Percentiles rank a stretch among this genome's conserved stretches.
Evolutionary conservation across 2,797 vertebrate genomes (phyloP).

Genomic region (Poecilia wingei): DNA sequence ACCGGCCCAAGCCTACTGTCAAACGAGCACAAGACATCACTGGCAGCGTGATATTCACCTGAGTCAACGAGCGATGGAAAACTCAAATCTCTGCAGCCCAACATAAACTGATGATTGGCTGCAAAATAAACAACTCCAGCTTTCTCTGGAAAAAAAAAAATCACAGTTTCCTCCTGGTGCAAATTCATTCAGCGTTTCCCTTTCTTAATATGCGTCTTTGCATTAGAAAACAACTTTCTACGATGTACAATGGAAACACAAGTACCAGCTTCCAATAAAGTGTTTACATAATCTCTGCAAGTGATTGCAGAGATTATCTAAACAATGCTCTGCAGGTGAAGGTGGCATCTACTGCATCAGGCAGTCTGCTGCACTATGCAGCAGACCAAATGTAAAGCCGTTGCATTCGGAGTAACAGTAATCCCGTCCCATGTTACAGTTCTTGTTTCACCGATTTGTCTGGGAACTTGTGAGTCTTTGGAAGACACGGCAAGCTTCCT

Average conservation of each 20-base stretch:
- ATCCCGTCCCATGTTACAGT: not conserved
- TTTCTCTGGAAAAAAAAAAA: not conserved
- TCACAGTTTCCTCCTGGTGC: constrained; percentile 24
- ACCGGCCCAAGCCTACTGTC: not conserved
- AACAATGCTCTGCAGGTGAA: not conserved
- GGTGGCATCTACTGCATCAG: constrained; percentile 6
- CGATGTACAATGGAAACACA: constrained; percentile 34
- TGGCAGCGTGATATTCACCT: constrained; percentile 43
- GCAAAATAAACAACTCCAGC: constrained; percentile 3
- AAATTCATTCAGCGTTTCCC: constrained; percentile 45
- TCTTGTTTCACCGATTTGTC: not conserved
- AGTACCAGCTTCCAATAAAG: constrained; percentile 26
- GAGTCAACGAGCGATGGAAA: constrained; percentile 37
- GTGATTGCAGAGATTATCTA: not conserved
- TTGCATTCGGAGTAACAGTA: not conserved
- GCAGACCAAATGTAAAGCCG: not conserved
- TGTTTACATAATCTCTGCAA: constrained; percentile 12
- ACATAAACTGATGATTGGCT: not conserved
- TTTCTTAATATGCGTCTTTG: constrained; percentile 55
- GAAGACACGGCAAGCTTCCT: constrained; percentile 35
- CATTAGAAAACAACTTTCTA: constrained; percentile 23
- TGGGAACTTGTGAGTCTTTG: constrained; percentile 11
- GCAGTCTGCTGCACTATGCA: constrained; percentile 3
- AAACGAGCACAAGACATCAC: constrained; percentile 8
- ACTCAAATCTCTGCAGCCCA: constrained; percentile 11